A percentile compares a stretch with the other conserved stretches of the same genome.
Conservation (phyloP, 2,888 invertebrate species). For the Lasioglossum morio region DNA sequence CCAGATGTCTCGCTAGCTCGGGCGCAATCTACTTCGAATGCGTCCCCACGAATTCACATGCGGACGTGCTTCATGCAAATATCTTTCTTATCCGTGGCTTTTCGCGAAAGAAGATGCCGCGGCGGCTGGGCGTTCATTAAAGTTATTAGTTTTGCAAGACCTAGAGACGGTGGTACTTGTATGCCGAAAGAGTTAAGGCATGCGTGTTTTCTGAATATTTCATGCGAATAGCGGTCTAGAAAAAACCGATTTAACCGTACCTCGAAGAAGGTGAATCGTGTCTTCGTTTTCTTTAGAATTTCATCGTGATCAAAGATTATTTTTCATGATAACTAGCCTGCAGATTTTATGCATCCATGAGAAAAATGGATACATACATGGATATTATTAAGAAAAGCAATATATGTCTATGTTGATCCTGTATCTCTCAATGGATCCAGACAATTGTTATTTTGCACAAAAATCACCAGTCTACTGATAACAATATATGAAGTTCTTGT, state of each 20-base stretch:
- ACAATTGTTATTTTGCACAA: too few species aligned
- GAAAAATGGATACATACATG: too few species aligned
- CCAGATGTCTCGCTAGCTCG: slow-evolving; percentile 67
- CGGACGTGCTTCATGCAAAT: slow-evolving; percentile 74
- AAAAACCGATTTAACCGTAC: slow-evolving; percentile 56
- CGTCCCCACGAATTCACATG: slow-evolving; percentile 72
- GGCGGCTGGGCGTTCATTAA: slow-evolving; percentile 67
- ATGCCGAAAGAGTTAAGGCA: slow-evolving; percentile 62
- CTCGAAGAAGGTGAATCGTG: slow-evolving; percentile 28
- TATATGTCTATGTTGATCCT: too few species aligned
- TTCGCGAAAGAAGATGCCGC: slow-evolving; percentile 63
- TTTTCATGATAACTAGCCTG: not conserved
- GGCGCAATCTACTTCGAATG: slow-evolving; percentile 73
- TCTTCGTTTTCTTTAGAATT: not conserved
- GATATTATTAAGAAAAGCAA: too few species aligned
- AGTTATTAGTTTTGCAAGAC: slow-evolving; percentile 72
- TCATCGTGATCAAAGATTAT: not conserved
- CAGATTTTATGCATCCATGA: not conserved
- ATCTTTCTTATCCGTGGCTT: slow-evolving; percentile 62
- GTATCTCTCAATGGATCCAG: too few species aligned
- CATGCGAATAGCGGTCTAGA: slow-evolving; percentile 40
- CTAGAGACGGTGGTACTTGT: slow-evolving; percentile 51
- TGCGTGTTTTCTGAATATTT: slow-evolving; percentile 67
- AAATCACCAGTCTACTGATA: too few species aligned
- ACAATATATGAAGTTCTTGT: too few species aligned